A percentile compares a stretch with the other conserved stretches of the same genome.
These are phyloP conservation scores for Oryzias melastigma DNA, from an alignment of 2,113 vertebrate genomes.

Conservation along the genomic window DNA sequence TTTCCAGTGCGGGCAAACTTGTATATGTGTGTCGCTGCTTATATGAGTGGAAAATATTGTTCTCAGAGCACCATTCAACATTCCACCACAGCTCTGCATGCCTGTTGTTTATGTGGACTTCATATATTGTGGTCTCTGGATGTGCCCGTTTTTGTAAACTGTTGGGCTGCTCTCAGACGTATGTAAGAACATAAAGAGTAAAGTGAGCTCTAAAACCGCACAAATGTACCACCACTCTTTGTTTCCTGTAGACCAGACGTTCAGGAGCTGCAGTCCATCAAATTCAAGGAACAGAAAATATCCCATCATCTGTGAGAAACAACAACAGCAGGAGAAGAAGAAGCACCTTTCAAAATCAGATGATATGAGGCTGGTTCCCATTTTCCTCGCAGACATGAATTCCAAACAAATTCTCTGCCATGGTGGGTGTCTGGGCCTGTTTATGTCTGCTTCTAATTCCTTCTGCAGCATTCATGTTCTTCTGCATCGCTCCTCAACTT, in stretches of 20 bases:
- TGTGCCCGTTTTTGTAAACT: constrained; percentile 7
- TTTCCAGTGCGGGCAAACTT: constrained; percentile 28
- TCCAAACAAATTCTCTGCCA: constrained; percentile 84
- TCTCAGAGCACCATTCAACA: constrained; percentile 12
- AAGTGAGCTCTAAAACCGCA: background rate
- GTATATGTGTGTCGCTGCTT: constrained; percentile 1
- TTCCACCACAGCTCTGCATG: background rate
- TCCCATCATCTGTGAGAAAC: background rate
- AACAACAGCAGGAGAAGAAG: constrained; percentile 18
- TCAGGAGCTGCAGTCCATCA: constrained; percentile 22
- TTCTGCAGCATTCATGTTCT: constrained; percentile 74
- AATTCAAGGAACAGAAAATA: constrained; percentile 24
- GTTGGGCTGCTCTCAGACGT: background rate
- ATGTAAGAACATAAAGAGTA: too few species aligned
- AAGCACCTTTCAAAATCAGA: constrained; percentile 45
- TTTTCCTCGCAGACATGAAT: constrained; percentile 85
- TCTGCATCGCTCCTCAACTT: constrained; percentile 43
- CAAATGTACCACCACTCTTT: constrained; percentile 29
- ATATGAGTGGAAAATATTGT: constrained; percentile 18
- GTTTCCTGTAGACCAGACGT: constrained; percentile 1
- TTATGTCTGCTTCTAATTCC: constrained; percentile 71
- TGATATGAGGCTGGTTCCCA: constrained; percentile 71
- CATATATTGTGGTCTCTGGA: background rate
- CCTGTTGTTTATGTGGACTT: background rate
- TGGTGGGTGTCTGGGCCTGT: constrained; percentile 81